Conservation (phyloP, 2,113 vertebrate genomes). For the Heteronetta atricapilla region DNA sequence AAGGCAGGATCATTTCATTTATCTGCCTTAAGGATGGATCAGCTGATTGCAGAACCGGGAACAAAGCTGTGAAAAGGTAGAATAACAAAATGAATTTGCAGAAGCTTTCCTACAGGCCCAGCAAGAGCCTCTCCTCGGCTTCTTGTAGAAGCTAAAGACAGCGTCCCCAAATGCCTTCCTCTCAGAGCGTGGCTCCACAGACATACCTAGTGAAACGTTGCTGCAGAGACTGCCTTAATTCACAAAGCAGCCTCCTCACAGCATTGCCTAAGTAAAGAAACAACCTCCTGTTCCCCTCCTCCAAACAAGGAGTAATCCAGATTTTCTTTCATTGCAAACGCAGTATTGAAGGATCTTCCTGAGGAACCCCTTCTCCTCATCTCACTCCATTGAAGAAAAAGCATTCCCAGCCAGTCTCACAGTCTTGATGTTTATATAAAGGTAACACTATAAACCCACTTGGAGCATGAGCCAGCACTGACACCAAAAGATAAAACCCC, state of each 20-base stretch:
- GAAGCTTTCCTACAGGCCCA: background rate
- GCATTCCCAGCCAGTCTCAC: background rate
- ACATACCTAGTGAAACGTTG: background rate
- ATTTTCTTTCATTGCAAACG: background rate
- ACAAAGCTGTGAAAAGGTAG: background rate
- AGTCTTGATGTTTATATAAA: background rate
- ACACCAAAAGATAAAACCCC: background rate
- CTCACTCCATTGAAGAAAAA: background rate
- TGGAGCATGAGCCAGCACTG: background rate
- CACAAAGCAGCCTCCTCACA: background rate
- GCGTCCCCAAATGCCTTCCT: background rate
- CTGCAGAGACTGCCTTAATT: background rate
- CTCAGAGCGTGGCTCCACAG: background rate
- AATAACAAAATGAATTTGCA: background rate
- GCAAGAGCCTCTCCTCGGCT: background rate
- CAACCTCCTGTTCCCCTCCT: background rate
- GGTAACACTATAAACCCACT: background rate
- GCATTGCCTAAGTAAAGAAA: background rate
- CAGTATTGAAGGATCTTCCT: background rate
- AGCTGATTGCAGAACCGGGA: background rate
- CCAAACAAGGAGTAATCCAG: background rate
- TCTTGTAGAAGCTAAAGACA: background rate
- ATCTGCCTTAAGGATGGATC: background rate
- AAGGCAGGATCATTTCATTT: background rate
- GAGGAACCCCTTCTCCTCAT: background rate